Base-by-base conservation (phyloP, 1,140 invertebrate species). In the Solen grandis region DNA sequence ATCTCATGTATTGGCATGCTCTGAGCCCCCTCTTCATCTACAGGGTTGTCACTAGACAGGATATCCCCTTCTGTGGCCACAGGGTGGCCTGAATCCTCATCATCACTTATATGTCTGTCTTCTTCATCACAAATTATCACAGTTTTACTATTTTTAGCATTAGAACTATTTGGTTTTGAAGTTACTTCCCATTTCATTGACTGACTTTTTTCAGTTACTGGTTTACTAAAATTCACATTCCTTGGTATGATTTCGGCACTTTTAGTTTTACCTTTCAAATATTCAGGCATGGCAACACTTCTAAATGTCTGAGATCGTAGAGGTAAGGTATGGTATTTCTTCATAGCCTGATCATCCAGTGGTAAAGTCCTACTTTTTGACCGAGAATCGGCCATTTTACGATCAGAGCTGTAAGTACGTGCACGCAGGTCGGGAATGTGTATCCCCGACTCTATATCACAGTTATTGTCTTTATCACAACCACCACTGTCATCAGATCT, bases 211-310 rank as follows among this genome's bases (percentile, higher is more conserved):
- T 46, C 41, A 19, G 19, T 19, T 10, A 19, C 8, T 46, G 41
- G 8, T 46, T 19, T 46, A 46, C 41, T 19, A 46, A 8, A 8
- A 46, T 19, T 46, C 41, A 46, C 41, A 46, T 19, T 46, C 41
- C 19, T 46, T 36, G 70, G 68, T 77, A 77, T 66, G 52, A 68
- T 62, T 38, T 77, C 74, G 14, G 65, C 33, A 68, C 74, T 77
- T 57, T 59, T 50, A 38, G 74, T 68, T 25, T 46, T 36, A 33
- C 41, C 62, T 41, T 38, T 66, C 3, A 55, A 16, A 33, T 41
- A 60, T 0, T 52, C 27, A 2, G 33, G 31, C 10, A 57, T 19
- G 55, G 74, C 29, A 13, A 38, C 33, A 65, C 74, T 68, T 19
- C 74, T 54, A n/a, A 79, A 70, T 29, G 75, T 68, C n/a, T 54